These are phyloP conservation scores for Numenius arquata DNA, from an alignment of 2,113 vertebrate species.

Conservation along the genomic window DNA sequence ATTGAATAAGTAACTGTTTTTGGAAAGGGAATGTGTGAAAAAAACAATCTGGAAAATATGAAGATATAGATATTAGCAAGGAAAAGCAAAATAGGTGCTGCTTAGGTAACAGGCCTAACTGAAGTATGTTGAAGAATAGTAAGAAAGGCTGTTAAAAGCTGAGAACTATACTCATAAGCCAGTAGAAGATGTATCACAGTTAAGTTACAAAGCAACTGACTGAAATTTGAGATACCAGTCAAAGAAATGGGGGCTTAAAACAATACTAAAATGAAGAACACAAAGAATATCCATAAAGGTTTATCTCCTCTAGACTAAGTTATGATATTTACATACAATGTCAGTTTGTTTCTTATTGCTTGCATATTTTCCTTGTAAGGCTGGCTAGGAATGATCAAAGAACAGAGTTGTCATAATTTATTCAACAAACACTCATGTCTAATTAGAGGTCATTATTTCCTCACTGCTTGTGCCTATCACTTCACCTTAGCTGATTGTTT, in stretches of 20 bases:
- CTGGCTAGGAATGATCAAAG: neutral
- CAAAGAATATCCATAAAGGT: neutral
- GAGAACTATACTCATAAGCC: neutral
- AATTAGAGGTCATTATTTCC: constrained; percentile 13
- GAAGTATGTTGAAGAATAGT: neutral
- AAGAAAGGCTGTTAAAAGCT: neutral
- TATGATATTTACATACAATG: neutral
- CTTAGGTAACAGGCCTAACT: neutral
- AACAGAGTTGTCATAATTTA: neutral
- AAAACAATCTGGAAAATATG: neutral
- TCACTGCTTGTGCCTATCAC: neutral
- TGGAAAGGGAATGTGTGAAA: neutral
- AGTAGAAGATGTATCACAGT: neutral
- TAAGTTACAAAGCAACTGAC: neutral
- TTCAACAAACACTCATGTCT: neutral
- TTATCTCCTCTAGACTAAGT: neutral
- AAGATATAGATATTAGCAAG: neutral
- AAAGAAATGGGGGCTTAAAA: neutral
- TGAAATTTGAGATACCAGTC: neutral
- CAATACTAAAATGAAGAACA: neutral
- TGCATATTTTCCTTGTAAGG: neutral
- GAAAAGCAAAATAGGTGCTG: neutral
- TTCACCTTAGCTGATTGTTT: constrained; percentile 8
- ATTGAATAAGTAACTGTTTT: neutral
- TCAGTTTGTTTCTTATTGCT: neutral